Percentiles rank a stretch among this genome's conserved stretches.
phyloP scores from a whole-genome alignment of 1,140 invertebrate genomes.

The Nymphalis io region DNA sequence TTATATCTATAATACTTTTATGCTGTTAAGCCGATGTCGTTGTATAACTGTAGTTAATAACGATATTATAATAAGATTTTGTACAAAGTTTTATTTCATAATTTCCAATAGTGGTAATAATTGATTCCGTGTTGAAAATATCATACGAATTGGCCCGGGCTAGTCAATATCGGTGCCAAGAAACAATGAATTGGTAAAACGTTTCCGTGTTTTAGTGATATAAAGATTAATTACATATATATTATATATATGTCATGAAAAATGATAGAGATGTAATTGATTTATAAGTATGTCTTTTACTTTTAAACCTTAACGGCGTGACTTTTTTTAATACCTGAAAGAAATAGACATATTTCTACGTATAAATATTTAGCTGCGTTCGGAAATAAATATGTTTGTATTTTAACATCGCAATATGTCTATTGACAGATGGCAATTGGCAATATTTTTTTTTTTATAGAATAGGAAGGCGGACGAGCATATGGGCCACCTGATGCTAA shows the following conservation, averaged over 20 bases:
- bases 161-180: neutral
- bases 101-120: neutral
- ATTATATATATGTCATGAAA: neutral
- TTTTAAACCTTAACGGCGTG: too few relatives aligned
- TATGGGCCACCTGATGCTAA: too few relatives aligned
- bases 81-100: neutral
- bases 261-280: too few relatives aligned
- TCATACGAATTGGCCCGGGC: neutral
- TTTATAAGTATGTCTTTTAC: too few relatives aligned
- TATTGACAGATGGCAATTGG: too few relatives aligned
- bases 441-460: too few relatives aligned
- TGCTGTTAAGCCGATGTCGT: neutral
- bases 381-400: too few relatives aligned
- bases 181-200: neutral
- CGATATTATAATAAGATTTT: neutral
- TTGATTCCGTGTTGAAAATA: constrained; percentile 3
- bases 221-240: neutral
- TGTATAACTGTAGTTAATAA: neutral
- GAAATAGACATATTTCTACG: too few relatives aligned
- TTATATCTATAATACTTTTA: constrained; percentile 1
- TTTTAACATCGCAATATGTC: too few relatives aligned
- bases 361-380: too few relatives aligned
- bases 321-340: too few relatives aligned
- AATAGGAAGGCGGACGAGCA: too few relatives aligned
- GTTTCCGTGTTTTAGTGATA: neutral